These are phyloP conservation scores for Elegia similella DNA, from an alignment of 2,888 invertebrate species.

Conservation along the genomic window DNA sequence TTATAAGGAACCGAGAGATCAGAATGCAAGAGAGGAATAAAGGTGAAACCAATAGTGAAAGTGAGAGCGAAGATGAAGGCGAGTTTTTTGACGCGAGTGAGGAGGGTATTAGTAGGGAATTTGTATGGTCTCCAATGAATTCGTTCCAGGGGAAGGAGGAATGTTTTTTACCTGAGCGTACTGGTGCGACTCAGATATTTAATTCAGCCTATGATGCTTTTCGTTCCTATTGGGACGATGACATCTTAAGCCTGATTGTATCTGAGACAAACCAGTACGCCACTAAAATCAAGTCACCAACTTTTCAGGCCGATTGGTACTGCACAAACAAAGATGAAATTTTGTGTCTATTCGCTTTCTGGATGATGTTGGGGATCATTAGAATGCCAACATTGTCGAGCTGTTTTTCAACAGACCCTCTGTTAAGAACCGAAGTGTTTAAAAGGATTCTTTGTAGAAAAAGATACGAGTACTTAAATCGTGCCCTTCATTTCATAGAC, in stretches of 20 bases:
- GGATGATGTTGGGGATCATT: not conserved
- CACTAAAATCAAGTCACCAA: not conserved
- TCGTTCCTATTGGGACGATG: too few species aligned
- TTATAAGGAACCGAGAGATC: too few species aligned
- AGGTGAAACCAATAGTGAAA: not conserved
- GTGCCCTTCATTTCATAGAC: too few species aligned
- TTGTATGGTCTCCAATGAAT: not conserved
- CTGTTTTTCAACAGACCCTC: too few species aligned
- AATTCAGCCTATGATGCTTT: too few species aligned
- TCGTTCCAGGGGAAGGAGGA: not conserved
- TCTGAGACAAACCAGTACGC: not conserved
- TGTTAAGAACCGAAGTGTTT: too few species aligned
- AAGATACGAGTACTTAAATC: too few species aligned
- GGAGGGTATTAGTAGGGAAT: not conserved
- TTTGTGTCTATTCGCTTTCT: not conserved
- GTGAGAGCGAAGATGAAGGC: not conserved
- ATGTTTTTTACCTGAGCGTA: not conserved
- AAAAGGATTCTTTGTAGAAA: too few species aligned
- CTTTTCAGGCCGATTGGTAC: not conserved
- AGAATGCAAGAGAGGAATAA: not conserved
- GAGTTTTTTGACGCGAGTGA: too few species aligned
- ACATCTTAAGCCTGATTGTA: too few species aligned
- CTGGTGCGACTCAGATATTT: too few species aligned
- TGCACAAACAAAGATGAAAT: not conserved
- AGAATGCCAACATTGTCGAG: not conserved